A percentile compares a stretch with the other conserved stretches of the same genome.
phyloP scores from a whole-genome alignment of 2,113 vertebrate species.

The Mionectes macconnelli region DNA sequence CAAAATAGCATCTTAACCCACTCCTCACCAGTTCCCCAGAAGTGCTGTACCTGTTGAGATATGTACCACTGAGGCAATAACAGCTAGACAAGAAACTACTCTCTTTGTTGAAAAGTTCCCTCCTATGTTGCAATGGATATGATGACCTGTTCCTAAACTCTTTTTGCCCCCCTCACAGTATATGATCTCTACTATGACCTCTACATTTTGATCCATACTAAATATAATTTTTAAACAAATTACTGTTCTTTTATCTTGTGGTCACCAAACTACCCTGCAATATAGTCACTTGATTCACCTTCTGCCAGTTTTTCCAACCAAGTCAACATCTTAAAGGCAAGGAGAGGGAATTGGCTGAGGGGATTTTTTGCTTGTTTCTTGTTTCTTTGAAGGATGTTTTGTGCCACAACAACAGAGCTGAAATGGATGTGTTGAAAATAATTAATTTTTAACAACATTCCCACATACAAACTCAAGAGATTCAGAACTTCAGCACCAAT shows the following conservation, averaged over 20 bases:
- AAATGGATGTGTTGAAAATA: background rate
- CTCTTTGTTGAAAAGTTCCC: background rate
- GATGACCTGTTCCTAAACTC: background rate
- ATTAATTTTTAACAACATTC: background rate
- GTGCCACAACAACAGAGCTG: background rate
- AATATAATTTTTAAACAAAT: background rate
- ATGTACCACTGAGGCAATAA: background rate
- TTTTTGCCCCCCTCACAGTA: background rate
- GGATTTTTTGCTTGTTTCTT: background rate
- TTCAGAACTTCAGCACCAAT: background rate
- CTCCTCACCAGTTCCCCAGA: background rate
- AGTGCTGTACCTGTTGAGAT: background rate
- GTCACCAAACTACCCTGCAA: background rate
- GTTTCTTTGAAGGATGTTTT: background rate
- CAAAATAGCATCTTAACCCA: background rate
- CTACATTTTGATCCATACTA: background rate
- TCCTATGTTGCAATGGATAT: conserved; percentile 36
- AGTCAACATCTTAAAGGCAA: background rate
- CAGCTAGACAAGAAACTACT: background rate
- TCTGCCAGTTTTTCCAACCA: background rate
- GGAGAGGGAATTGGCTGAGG: background rate
- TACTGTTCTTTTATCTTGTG: background rate
- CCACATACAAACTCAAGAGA: background rate
- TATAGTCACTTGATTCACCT: background rate
- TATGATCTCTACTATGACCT: background rate